Conservation (phyloP, 2,113 vertebrate genomes). For the Dinomys branickii region DNA sequence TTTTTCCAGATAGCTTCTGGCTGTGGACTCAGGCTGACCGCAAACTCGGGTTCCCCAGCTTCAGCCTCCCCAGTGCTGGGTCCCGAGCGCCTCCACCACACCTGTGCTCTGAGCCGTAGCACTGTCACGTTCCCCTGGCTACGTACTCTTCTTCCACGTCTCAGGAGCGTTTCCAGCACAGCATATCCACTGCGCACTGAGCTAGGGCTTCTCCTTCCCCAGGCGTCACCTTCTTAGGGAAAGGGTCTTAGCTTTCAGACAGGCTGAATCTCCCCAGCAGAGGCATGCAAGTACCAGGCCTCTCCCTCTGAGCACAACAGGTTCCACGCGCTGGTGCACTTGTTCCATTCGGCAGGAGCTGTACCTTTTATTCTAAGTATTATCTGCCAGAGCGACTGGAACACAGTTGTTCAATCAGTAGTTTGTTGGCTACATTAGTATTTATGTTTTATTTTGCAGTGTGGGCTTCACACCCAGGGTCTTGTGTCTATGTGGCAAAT, state of each 20-base stretch:
- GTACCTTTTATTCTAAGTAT: background rate
- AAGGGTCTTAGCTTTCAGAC: background rate
- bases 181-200: background rate
- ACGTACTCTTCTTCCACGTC: background rate
- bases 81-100: background rate
- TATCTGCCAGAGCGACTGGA: background rate
- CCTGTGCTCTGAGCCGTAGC: background rate
- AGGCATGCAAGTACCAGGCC: rapidly evolving
- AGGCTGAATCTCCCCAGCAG: background rate
- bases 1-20: background rate
- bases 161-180: background rate
- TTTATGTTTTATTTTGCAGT: background rate
- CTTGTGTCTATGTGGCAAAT: background rate
- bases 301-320: background rate
- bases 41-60: background rate
- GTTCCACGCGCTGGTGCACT: background rate
- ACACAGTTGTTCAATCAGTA: background rate
- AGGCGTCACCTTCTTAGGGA: background rate
- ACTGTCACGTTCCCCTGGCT: background rate
- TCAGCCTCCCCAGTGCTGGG: background rate
- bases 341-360: background rate
- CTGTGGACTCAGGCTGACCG: background rate
- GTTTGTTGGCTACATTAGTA: background rate
- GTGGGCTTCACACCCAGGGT: background rate
- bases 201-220: background rate